Evolutionary conservation across 2,797 vertebrate genomes (phyloP), one percentile per base, ranked within the genome.

Genomic region (Aselliscus stoliczkanus): DNA sequence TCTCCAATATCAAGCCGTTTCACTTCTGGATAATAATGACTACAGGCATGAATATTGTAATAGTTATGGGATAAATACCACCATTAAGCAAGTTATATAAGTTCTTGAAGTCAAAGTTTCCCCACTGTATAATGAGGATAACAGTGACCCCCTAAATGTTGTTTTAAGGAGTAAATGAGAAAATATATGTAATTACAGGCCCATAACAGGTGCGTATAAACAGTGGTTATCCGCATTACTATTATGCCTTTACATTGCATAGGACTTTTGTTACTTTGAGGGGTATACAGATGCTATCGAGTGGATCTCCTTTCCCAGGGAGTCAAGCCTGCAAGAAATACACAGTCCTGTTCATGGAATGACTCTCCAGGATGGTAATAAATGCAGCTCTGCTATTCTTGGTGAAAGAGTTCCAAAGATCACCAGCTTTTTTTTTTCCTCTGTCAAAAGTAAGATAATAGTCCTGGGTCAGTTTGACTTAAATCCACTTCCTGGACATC

Each of bases 391-490:
- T 5, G 54, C 64, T 58, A 4, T 73, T 92, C 31, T 31, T 80
- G 88, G 86, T 67, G 80, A 95, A 94, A 84, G 73, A 56, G 88
- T 90, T 15, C 25, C 70, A 42, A 9, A 85, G 94, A 90, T 95
- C 76, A 76, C 13, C 50, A 83, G 21, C 25, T n/a, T 93, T 44
- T 54, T 73, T 82, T 88, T 96, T 80, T 88, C 76, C 69, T 84
- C 62, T 93, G 37, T 88, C 70, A 94, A 75, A 79, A 88, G 25
- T 31, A 79, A 56, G 60, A 95, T 96, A 91, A 76, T 62, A 86
- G 82, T 31, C 8, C 82, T 87, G 39, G 95, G 94, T 97, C 96
- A 96, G 60, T 96, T 86, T 97, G 95, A 97, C 97, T 95, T 93
- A 76, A 83, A 83, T 18, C 34, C 15, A 85, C 29, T 70, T 90